A percentile compares a stretch with the other conserved stretches of the same genome.
Conservation (phyloP, 2,888 invertebrate species). For the Plebejus anna region DNA sequence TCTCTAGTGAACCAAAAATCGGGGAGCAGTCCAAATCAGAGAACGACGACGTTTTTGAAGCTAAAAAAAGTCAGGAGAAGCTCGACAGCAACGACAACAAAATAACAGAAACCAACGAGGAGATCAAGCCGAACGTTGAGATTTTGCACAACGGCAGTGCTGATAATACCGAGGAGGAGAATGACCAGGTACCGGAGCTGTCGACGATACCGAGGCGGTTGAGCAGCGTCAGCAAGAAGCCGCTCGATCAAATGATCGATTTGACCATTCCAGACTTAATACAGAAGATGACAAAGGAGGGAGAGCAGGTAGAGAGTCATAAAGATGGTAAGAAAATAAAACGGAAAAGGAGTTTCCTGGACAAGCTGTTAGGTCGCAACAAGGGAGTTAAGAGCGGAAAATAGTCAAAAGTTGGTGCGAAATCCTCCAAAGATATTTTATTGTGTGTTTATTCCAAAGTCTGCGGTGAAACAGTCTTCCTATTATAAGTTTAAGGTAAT, state of each 20-base stretch:
- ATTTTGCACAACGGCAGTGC: slow-evolving; percentile 53
- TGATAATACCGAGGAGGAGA: slow-evolving; percentile 51
- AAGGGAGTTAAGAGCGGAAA: slow-evolving; percentile 50
- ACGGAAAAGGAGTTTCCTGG: slow-evolving; percentile 72
- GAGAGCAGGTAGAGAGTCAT: slow-evolving; percentile 56
- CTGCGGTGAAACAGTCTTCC: slow-evolving; percentile 1
- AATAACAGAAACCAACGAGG: slow-evolving; percentile 37
- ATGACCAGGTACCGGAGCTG: slow-evolving; percentile 65
- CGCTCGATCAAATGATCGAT: slow-evolving; percentile 54
- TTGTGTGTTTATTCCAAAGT: slow-evolving; percentile 27
- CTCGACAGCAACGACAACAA: slow-evolving; percentile 39
- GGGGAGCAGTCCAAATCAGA: slow-evolving; percentile 47
- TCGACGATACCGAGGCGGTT: slow-evolving; percentile 55
- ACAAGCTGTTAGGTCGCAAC: slow-evolving; percentile 71
- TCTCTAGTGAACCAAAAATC: slow-evolving; percentile 51
- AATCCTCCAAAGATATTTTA: slow-evolving; percentile 63
- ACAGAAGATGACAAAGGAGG: slow-evolving; percentile 65
- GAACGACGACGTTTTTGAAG: slow-evolving; percentile 65
- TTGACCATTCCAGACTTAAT: slow-evolving; percentile 67
- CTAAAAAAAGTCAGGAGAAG: slow-evolving; percentile 46
- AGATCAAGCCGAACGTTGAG: slow-evolving; percentile 44
- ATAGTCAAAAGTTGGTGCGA: slow-evolving; percentile 52
- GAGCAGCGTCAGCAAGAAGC: slow-evolving; percentile 55
- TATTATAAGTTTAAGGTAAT: slow-evolving; percentile 28
- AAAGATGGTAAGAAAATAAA: slow-evolving; percentile 64